Base-by-base conservation (phyloP, 2,113 vertebrate species). In the Myotis davidii region DNA sequence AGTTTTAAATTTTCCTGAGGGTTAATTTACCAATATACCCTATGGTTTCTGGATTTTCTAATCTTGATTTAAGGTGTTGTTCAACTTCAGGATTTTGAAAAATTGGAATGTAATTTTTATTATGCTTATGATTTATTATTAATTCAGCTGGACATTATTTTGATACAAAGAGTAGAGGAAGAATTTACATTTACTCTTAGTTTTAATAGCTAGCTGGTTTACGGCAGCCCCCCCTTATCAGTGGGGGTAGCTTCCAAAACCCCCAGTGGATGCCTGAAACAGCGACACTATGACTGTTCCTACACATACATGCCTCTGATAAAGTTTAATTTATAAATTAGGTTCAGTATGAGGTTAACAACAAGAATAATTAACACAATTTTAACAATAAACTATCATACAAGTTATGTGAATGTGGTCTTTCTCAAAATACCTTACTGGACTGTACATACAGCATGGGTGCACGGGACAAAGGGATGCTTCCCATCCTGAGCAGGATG, bases 51-150 rank as follows among this genome's bases (percentile, higher is more conserved):
- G 34, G 23, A 21, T 85, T 89, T 94, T 84, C 18, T 56, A 45
- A 7, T 59, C 18, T 92, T 65, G 32, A 74, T 92, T 72, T 54
- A 34, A 59, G 94, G 79, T 54, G 74, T 59, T 92, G 8, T 25
- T 84, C 17, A 54, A 54, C 37, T 83, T 91, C 9, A 77, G 69
- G 18, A 69, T 84, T 96, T 94, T 74, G 84, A 74, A 90, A 79
- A 90, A 50, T 89, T 59, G 14, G 10, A 12, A 48, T 54, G 29
- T 59, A 69, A 69, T 27, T 42, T 95, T 79, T 84, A 42, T 54
- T 59, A 34, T 72, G 21, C 13, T 50, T 67, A 27, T 74, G 21
- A 16, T 76, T 79, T 45, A 11, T 45, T 45, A 45, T 79, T 79
- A 56, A 79, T 37, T 34, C 52, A 79, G 52, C 21, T 79, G n/a